phyloP scores from a whole-genome alignment of 2,113 vertebrate genomes.

The Ceyx melanurus region DNA sequence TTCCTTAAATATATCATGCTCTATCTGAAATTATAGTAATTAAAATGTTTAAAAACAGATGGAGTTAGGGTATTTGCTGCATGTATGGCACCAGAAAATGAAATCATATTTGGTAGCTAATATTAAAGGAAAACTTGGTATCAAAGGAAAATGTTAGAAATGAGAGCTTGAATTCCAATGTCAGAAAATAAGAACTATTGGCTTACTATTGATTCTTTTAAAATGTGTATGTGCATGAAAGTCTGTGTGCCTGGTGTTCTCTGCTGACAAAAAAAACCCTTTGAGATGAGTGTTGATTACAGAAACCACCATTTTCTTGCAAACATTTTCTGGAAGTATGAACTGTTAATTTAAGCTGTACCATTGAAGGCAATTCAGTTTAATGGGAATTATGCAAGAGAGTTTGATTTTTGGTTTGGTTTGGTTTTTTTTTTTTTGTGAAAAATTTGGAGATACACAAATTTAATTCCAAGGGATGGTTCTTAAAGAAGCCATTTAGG shows the following conservation, averaged over 20 bases:
- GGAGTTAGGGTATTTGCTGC: neutral
- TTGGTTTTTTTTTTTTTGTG: neutral
- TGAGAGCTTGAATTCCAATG: neutral
- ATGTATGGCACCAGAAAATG: neutral
- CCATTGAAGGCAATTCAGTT: neutral
- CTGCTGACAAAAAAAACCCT: neutral
- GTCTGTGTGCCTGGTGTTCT: neutral
- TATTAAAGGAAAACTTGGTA: neutral
- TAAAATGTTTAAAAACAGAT: neutral
- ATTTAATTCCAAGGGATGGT: neutral
- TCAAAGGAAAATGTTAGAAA: neutral
- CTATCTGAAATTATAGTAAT: neutral
- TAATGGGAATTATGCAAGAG: neutral
- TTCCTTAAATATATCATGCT: neutral
- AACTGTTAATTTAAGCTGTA: neutral
- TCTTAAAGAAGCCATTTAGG: neutral
- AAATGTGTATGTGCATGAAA: neutral
- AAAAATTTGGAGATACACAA: neutral
- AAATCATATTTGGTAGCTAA: neutral
- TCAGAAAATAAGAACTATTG: slow-evolving; percentile 27
- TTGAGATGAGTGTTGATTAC: neutral
- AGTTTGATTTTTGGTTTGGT: neutral
- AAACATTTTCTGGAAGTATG: neutral
- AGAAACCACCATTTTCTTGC: neutral
- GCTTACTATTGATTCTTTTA: slow-evolving; percentile 2